Evolutionary conservation across 92 coral and sea anemone species (phyloP).

Genomic region (Phenganax stokvisi): DNA sequence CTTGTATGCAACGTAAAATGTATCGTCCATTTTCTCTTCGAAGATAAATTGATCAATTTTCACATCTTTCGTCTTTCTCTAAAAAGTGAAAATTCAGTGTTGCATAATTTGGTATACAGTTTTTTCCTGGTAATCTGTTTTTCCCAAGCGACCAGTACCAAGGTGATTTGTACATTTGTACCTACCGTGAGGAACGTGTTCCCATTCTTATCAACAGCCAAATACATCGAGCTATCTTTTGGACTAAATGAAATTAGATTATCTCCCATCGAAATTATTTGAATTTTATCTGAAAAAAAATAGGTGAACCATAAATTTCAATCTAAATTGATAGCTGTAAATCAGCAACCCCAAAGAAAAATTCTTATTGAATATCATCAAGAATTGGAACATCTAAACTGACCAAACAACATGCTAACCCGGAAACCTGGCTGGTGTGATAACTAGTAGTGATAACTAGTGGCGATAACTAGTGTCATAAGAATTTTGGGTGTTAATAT

Average conservation of each 20-base stretch:
- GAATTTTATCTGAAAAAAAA: conserved; percentile 47
- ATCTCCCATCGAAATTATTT: conserved; percentile 54
- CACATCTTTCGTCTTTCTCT: conserved; percentile 37
- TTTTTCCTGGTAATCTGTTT: not conserved
- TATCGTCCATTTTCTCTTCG: conserved; percentile 40
- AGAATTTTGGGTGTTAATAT: too few species aligned
- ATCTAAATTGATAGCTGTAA: not conserved
- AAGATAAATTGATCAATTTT: conserved; percentile 41
- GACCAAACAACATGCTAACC: too few species aligned
- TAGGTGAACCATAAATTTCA: not conserved
- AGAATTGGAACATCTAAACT: too few species aligned
- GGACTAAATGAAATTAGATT: conserved; percentile 55
- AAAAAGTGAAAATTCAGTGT: not conserved
- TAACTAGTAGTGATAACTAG: too few species aligned
- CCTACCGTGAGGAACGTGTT: conserved; percentile 63
- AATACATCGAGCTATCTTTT: conserved; percentile 56
- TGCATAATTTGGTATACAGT: not conserved
- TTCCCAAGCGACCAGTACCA: not conserved
- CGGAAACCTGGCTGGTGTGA: too few species aligned
- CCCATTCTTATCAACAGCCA: conserved; percentile 58
- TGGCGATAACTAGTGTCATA: too few species aligned
- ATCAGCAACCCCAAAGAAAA: too few species aligned
- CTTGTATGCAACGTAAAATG: conserved; percentile 34
- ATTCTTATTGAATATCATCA: too few species aligned
- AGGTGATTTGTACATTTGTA: not conserved